Percentiles rank a stretch among this genome's conserved stretches.
These are phyloP conservation scores for human (Homo sapiens) DNA, from an alignment of 2,113 vertebrate genomes.

Conservation along the genomic window GRCh38 chr15:78973501-78974000, in stretches of 20 bases:
- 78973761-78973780: neutral
- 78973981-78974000: neutral
- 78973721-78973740: neutral
- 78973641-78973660: no score
- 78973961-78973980: neutral
- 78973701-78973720: no score
- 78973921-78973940: neutral
- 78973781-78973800: neutral
- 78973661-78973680: neutral
- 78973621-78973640: neutral
- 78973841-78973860: neutral
- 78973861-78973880: neutral
- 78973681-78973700: neutral
- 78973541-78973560: accelerated
- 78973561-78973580: no score
- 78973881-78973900: neutral
- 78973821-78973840: neutral
- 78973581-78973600: no score
- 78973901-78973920: no score
- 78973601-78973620: neutral
- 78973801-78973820: neutral
- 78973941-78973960: neutral
- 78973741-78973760: neutral
- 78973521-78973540: neutral
- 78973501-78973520: neutral